Evolutionary conservation across 2,797 vertebrate species (phyloP).

Genomic region (Rhynchotus rufescens): DNA sequence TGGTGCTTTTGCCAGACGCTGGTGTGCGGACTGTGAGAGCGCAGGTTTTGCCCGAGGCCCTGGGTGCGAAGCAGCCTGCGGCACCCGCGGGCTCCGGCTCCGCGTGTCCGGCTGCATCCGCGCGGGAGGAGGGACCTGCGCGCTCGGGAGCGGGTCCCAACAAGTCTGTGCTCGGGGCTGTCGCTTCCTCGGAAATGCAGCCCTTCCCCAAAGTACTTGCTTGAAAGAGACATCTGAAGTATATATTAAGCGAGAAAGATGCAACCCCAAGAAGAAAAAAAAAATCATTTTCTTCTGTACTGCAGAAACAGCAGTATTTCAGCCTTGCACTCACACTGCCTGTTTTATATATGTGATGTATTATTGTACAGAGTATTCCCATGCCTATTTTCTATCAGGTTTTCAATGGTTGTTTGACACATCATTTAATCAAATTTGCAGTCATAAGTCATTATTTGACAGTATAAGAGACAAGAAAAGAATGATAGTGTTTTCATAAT

Average conservation of each 20-base stretch:
- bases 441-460: background rate
- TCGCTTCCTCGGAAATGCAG: constrained; percentile 44
- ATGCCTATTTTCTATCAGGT: background rate
- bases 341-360: background rate
- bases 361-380: background rate
- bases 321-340: background rate
- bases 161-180: constrained; percentile 36
- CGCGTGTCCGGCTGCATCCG: background rate
- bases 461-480: background rate
- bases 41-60: background rate
- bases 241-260: background rate
- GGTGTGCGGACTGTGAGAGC: background rate
- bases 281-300: background rate
- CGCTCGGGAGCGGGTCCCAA: background rate
- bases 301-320: background rate
- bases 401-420: background rate
- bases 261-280: background rate
- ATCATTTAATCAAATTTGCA: background rate
- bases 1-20: background rate
- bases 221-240: constrained; percentile 26
- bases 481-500: background rate
- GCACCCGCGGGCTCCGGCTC: background rate
- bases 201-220: background rate
- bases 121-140: background rate
- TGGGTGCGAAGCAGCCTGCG: background rate